Evolutionary conservation across 2,888 invertebrate species (phyloP).

Genomic region (Heliconius sara): DNA sequence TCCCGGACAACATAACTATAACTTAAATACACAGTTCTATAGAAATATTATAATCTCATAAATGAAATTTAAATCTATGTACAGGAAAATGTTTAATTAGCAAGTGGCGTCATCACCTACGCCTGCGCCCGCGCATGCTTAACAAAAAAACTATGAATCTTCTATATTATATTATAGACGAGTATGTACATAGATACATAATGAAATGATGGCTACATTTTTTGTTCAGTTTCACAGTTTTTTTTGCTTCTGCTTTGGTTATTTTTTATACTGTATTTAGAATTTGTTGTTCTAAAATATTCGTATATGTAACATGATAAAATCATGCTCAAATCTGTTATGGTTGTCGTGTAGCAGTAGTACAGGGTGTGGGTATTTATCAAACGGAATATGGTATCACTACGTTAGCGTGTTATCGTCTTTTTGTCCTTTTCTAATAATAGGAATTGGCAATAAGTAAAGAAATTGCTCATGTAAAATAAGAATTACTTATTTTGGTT

Average conservation of each 20-base stretch:
- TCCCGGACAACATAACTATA: not conserved
- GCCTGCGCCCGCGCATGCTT: slow-evolving; percentile 43
- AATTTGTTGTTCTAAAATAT: too few species aligned
- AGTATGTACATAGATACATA: not conserved
- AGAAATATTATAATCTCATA: slow-evolving; percentile 2
- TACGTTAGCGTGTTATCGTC: too few species aligned
- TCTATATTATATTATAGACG: not conserved
- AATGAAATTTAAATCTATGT: slow-evolving; percentile 3
- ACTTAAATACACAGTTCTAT: not conserved
- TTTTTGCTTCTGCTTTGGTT: not conserved
- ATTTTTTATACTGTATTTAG: not conserved
- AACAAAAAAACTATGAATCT: slow-evolving; percentile 40
- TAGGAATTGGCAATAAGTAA: too few species aligned
- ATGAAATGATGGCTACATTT: slow-evolving; percentile 33
- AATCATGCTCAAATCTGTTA: too few species aligned
- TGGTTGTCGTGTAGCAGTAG: too few species aligned
- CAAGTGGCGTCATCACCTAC: slow-evolving; percentile 61
- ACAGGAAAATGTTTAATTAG: slow-evolving; percentile 30
- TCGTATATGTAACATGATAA: too few species aligned
- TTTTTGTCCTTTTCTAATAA: too few species aligned
- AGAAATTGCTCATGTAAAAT: too few species aligned
- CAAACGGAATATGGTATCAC: too few species aligned
- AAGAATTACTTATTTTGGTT: too few species aligned
- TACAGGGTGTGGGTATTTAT: too few species aligned
- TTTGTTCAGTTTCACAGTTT: slow-evolving; percentile 30